Evolutionary conservation across 2,888 invertebrate species (phyloP), one percentile per base, ranked within the genome.

Genomic region (Ichneumon xanthorius): DNA sequence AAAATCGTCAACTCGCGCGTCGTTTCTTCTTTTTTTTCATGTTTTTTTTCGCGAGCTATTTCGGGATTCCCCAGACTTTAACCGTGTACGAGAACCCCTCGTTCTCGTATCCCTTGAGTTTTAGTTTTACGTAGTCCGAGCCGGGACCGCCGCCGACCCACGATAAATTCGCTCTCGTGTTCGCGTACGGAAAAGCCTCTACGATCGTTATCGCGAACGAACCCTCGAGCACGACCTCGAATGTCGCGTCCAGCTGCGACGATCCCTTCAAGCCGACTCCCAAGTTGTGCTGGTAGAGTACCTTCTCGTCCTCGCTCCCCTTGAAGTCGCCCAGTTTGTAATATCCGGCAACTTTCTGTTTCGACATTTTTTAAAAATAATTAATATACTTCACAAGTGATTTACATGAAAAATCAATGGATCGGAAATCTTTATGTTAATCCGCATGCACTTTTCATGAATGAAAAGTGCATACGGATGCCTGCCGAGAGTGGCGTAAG

Each of bases 31-130:
- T 55, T 22, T 55, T 55, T 0, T 33, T n/a, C 30, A 5, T 30
- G 2, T 72, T 58, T 72, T 72, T 58, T 16, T 33, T 33, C 6
- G 33, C 33, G 37, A 48, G 0, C 4, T 55, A 48, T 33, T 11
- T 68, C 2, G 86, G 86, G 1, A 88, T 82, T 1, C 94, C 95
- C 89, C 92, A 94, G 53, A 95, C 92, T 89, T 94, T 94, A 0
- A 95, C 92, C 72, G 93, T 93, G 87, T 95, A 95, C 77, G 94
- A 93, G 81, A 95, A 94, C 2, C 95, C 94, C 87, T 94, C 93
- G 22, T 94, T 94, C 87, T 94, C 94, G 73, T 90, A 89, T 0
- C 94, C 94, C 2, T 90, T 88, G 1, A 95, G 93, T 48, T 92
- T 93, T 67, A 95, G 93, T 83, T 93, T 93, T 1, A 94, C 92